Conservation (phyloP, 2,888 invertebrate genomes). For the Macrosoma leucophasiata region DNA sequence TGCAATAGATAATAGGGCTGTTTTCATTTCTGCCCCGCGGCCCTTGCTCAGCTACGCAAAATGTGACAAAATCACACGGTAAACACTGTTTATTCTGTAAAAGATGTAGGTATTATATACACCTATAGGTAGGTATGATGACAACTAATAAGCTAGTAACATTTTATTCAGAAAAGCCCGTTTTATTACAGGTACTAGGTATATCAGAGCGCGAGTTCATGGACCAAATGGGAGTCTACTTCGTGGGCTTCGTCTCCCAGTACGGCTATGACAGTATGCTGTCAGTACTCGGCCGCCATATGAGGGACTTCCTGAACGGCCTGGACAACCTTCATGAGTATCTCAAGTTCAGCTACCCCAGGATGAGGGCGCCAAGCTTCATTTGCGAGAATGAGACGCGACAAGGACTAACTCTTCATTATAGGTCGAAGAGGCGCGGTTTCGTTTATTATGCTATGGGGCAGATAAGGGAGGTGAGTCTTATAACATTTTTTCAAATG, state of each 20-base stretch:
- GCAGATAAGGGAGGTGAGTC: slow-evolving; percentile 89
- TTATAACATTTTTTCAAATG: too few relatives aligned
- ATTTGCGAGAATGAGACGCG: slow-evolving; percentile 97
- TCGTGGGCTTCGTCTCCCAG: slow-evolving; percentile 94
- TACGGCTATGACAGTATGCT: slow-evolving; percentile 96
- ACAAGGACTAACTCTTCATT: slow-evolving; percentile 94
- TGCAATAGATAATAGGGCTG: too few relatives aligned
- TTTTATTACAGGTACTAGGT: slow-evolving; percentile 82
- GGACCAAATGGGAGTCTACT: slow-evolving; percentile 95
- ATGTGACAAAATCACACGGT: too few relatives aligned
- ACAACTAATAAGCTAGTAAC: too few relatives aligned
- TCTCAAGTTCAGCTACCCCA: slow-evolving; percentile 95
- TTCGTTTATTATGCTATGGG: slow-evolving; percentile 98
- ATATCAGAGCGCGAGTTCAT: slow-evolving; percentile 93
- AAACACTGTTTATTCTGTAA: too few relatives aligned
- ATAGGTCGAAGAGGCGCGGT: slow-evolving; percentile 93
- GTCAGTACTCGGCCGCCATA: slow-evolving; percentile 92
- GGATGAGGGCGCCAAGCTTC: slow-evolving; percentile 94
- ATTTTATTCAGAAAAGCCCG: too few relatives aligned
- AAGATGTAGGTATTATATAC: too few relatives aligned
- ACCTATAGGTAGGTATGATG: too few relatives aligned
- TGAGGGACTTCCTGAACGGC: slow-evolving; percentile 96
- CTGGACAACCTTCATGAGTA: slow-evolving; percentile 98
- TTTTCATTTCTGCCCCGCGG: too few relatives aligned
- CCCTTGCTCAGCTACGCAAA: too few relatives aligned